Conservation (phyloP, 2,797 vertebrate species). For the Chelon labrosus region DNA sequence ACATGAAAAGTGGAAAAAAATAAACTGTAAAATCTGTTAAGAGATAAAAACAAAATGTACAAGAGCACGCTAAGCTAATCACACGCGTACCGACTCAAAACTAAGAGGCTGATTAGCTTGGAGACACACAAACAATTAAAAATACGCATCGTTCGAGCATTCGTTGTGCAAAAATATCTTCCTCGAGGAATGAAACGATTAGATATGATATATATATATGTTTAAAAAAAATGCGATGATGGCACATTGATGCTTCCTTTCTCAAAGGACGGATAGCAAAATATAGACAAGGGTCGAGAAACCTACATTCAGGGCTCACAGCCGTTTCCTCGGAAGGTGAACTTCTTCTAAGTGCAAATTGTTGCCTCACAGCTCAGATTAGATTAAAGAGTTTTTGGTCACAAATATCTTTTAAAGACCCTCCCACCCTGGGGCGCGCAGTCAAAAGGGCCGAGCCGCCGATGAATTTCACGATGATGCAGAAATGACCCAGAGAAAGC, state of each 20-base stretch:
- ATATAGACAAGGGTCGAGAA: conserved; percentile 45
- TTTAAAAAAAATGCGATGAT: conserved; percentile 31
- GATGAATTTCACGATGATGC: neutral
- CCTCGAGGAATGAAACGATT: conserved; percentile 66
- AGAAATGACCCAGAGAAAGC: conserved; percentile 8
- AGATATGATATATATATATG: conserved; percentile 57
- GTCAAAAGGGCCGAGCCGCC: neutral
- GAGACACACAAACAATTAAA: conserved; percentile 48
- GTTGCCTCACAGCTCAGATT: conserved; percentile 56
- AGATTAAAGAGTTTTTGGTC: conserved; percentile 48
- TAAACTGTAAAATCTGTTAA: conserved; percentile 36
- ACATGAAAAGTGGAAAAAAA: neutral
- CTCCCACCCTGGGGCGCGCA: conserved; percentile 1
- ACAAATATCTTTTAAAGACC: conserved; percentile 25
- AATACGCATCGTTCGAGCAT: conserved; percentile 34
- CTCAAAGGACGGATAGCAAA: conserved; percentile 54
- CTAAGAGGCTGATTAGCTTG: conserved; percentile 48
- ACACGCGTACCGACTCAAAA: conserved; percentile 35
- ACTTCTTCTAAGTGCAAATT: conserved; percentile 73
- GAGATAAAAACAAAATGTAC: conserved; percentile 39
- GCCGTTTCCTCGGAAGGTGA: conserved; percentile 46
- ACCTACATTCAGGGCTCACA: conserved; percentile 61
- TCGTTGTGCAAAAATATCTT: conserved; percentile 77
- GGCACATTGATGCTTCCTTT: conserved; percentile 66
- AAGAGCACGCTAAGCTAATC: conserved; percentile 40